phyloP scores from a whole-genome alignment of 1,140 invertebrate genomes.

The Aphaenogaster rudis region DNA sequence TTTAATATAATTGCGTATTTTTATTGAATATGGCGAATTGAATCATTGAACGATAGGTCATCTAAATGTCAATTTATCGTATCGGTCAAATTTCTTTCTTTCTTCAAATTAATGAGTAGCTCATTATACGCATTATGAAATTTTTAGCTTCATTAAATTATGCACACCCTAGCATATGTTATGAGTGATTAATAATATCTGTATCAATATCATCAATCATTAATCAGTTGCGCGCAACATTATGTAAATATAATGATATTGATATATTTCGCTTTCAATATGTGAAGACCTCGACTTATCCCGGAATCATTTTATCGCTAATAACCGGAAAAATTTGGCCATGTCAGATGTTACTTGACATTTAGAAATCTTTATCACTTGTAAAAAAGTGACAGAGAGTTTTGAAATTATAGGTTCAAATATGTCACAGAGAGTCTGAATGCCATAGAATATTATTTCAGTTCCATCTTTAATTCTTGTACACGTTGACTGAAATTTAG shows the following conservation, averaged over 20 bases:
- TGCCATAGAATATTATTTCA: too few species aligned
- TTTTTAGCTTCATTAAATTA: conserved; percentile 28
- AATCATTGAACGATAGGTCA: conserved; percentile 10
- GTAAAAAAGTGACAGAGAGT: neutral
- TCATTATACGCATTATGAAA: neutral
- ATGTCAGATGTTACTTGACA: neutral
- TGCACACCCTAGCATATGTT: neutral
- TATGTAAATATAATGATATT: conserved; percentile 8
- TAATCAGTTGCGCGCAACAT: conserved; percentile 12
- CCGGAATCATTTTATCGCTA: neutral
- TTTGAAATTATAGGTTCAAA: neutral
- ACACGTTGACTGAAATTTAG: too few species aligned
- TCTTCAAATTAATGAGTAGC: neutral
- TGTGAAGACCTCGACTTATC: too few species aligned
- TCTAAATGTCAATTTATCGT: conserved; percentile 17
- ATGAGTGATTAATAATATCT: conserved; percentile 28
- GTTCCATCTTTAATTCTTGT: too few species aligned
- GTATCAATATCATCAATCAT: neutral
- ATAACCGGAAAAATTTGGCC: neutral
- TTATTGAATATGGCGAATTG: neutral
- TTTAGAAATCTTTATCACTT: neutral
- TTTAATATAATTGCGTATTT: conserved; percentile 30
- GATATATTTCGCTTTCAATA: conserved; percentile 1
- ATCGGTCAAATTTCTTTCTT: neutral
- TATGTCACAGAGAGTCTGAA: neutral